Base-by-base conservation (phyloP, 2,888 invertebrate species). In the Dicranocentrus wangi region DNA sequence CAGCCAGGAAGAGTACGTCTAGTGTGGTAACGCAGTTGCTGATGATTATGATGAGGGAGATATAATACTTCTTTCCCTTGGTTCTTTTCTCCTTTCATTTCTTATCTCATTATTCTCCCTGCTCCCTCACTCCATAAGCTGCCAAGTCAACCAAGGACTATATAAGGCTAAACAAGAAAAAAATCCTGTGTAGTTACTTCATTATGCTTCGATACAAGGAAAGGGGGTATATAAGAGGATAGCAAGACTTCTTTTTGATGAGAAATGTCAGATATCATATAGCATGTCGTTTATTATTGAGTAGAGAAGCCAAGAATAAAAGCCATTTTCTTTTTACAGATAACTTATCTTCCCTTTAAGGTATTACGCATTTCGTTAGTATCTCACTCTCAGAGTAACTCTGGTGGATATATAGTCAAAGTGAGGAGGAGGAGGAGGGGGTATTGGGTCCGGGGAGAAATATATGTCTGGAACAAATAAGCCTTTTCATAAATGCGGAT, bases 211-310 rank as follows among this genome's bases (percentile, higher is more conserved):
- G 7, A 39, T 39, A 8, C 39, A 39, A 5, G 39, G 13, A 39
- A 39, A 13, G 39, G 39, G 5, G 13, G 13, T 8, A 39, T 5
- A 39, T 39, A 39, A 39, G 5, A 39, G 13, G 5, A 39, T 47
- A n/a, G n/a, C 5, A n/a, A 47, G n/a, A 47, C 15, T 47, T 47
- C 23, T 58, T 70, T 70, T 53, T 27, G 55, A 8, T 7, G 58
- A 21, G 15, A 71, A 71, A 71, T 71, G 71, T 71, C 71, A 60
- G 58, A 71, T 58, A 60, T 60, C 27, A 47, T 60, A 60, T 47
- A 43, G 27, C 71, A 19, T 47, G 60, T 60, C 60, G 17, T 71
- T 61, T 60, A 43, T 53, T 53, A 69, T 55, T 69, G 69, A 69
- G 19, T 55, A 5, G 43, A n/a, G n/a, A 19, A 25, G 19, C 27